phyloP scores from a whole-genome alignment of 1,140 invertebrate species.

The Diploscapter pachys region DNA sequence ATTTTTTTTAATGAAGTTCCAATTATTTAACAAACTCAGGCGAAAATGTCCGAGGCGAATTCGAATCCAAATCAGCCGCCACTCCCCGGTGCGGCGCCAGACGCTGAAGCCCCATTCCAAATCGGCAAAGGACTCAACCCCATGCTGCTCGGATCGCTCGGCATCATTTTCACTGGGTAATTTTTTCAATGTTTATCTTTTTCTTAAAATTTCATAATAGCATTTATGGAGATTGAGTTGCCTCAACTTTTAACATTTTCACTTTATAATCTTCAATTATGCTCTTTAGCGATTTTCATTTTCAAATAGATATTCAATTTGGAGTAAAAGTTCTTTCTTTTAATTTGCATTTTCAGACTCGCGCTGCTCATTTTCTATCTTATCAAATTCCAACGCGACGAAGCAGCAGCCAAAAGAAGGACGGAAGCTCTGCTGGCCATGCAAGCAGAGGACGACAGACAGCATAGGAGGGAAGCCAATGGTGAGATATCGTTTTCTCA shows the following conservation, averaged over 20 bases:
- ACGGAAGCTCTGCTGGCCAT: constrained; percentile 33
- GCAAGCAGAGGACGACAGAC: constrained; percentile 22
- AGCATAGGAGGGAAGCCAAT: constrained; percentile 5
- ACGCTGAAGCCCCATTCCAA: constrained; percentile 2
- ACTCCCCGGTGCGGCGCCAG: neutral
- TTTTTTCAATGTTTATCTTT: neutral
- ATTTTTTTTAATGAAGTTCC: too few relatives aligned
- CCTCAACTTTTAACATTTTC: neutral
- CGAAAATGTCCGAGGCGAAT: too few relatives aligned
- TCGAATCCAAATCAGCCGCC: neutral
- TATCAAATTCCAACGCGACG: constrained; percentile 35
- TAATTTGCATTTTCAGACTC: constrained; percentile 12
- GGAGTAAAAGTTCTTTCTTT: too few relatives aligned
- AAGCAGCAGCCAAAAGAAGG: constrained; percentile 24
- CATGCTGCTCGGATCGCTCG: constrained; percentile 31
- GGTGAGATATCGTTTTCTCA: neutral
- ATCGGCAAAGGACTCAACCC: constrained; percentile 18
- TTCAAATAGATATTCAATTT: too few relatives aligned
- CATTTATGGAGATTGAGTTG: too few relatives aligned
- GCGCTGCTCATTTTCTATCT: constrained; percentile 26
- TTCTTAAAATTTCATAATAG: too few relatives aligned
- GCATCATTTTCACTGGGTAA: constrained; percentile 26
- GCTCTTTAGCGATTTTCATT: neutral
- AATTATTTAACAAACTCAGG: too few relatives aligned
- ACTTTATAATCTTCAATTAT: neutral